Conservation (phyloP, 2,888 invertebrate genomes). For the Tridacna gigas region DNA sequence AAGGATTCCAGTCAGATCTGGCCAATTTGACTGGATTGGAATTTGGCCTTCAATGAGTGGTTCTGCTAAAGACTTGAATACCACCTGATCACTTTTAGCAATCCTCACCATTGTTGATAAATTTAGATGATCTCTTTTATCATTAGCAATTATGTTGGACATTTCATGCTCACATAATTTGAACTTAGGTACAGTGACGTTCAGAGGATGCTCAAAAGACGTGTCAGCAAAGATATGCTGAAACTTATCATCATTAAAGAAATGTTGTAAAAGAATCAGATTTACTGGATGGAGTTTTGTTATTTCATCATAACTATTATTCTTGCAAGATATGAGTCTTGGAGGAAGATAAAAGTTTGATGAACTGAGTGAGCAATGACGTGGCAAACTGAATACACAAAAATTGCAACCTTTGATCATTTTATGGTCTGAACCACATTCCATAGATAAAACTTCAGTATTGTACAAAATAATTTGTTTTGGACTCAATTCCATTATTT, state of each 20-base stretch:
- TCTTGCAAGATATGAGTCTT: slow-evolving; percentile 15
- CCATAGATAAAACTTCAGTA: slow-evolving; percentile 18
- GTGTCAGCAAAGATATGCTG: slow-evolving; percentile 27
- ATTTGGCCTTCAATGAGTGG: slow-evolving; percentile 39
- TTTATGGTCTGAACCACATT: slow-evolving; percentile 15
- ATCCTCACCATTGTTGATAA: slow-evolving; percentile 27
- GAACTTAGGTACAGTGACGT: slow-evolving; percentile 34
- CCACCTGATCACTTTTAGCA: slow-evolving; percentile 32
- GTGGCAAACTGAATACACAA: slow-evolving; percentile 18
- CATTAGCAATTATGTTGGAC: slow-evolving; percentile 25
- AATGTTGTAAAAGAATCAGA: slow-evolving; percentile 34
- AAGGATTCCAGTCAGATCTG: slow-evolving; percentile 28
- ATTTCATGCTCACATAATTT: slow-evolving; percentile 43
- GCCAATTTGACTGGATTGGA: slow-evolving; percentile 16
- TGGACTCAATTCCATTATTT: slow-evolving; percentile 31
- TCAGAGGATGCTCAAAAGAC: slow-evolving; percentile 20
- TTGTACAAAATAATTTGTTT: slow-evolving; percentile 23
- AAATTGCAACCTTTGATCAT: slow-evolving; percentile 34
- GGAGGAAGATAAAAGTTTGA: slow-evolving; percentile 15
- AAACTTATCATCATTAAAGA: slow-evolving; percentile 27
- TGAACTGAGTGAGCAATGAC: slow-evolving; percentile 19
- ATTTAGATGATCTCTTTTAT: slow-evolving; percentile 33
- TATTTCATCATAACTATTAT: background rate
- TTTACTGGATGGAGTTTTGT: slow-evolving; percentile 45
- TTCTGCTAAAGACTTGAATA: slow-evolving; percentile 31